These are phyloP conservation scores for Brachionichthys hirsutus DNA, from an alignment of 2,113 vertebrate genomes.

Conservation along the genomic window DNA sequence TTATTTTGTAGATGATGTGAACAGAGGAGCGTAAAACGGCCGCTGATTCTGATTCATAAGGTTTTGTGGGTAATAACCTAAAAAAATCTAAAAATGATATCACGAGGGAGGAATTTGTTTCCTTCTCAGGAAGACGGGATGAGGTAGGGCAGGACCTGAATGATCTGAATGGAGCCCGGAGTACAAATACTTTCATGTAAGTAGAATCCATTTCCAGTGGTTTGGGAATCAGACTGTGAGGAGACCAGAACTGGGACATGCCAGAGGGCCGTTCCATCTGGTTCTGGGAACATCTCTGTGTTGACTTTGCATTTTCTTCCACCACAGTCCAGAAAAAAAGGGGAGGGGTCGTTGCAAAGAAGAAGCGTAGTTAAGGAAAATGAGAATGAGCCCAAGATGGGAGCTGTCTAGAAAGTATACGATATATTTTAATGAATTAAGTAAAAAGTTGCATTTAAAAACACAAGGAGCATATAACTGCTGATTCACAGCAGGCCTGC, in stretches of 20 bases:
- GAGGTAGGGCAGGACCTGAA: neutral
- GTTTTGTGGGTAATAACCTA: no score
- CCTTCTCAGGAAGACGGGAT: slow-evolving; percentile 1
- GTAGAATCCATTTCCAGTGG: slow-evolving; percentile 1
- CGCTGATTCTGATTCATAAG: no score
- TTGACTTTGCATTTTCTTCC: neutral
- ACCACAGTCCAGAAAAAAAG: no score
- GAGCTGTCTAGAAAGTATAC: no score
- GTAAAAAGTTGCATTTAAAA: no score
- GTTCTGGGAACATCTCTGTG: neutral
- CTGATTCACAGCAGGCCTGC: no score
- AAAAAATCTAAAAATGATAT: no score
- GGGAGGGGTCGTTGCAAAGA: no score
- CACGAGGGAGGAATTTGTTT: neutral
- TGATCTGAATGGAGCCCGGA: neutral
- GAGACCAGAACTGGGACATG: neutral
- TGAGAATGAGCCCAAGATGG: no score
- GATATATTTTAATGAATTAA: no score
- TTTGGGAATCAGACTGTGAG: neutral
- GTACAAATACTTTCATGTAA: neutral
- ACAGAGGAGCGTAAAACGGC: neutral
- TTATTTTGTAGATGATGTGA: neutral
- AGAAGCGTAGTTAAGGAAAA: no score
- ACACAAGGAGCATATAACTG: no score
- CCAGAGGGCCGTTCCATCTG: neutral